phyloP scores from a whole-genome alignment of 1,140 invertebrate species.

The Drosophila lowei region DNA sequence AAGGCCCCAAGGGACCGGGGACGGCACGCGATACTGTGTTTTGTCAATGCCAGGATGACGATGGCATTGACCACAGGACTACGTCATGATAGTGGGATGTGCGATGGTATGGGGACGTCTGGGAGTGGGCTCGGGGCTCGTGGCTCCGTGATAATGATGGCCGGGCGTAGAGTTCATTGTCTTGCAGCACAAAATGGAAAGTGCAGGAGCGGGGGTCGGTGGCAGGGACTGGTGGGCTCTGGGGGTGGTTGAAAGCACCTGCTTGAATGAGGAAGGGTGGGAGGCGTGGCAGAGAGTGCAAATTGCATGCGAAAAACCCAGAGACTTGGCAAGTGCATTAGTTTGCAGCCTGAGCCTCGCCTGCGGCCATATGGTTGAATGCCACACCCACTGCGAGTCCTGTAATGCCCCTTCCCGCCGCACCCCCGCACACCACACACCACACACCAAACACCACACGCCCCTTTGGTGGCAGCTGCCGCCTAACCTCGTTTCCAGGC shows the following conservation, averaged over 20 bases:
- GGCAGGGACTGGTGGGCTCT: not conserved
- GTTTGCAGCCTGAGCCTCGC: constrained; percentile 29
- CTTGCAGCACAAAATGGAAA: constrained; percentile 55
- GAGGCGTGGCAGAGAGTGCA: constrained; percentile 45
- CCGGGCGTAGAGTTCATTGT: constrained; percentile 51
- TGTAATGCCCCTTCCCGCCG: not conserved
- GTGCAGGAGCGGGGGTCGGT: constrained; percentile 10
- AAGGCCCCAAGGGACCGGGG: not conserved
- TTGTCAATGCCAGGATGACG: constrained; percentile 50
- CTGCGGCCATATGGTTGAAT: constrained; percentile 44
- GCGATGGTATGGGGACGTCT: not conserved
- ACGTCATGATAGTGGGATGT: constrained; percentile 47
- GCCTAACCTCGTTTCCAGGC: constrained; percentile 47
- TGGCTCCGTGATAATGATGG: not conserved
- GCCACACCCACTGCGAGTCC: not conserved
- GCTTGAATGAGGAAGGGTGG: not conserved
- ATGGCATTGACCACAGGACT: constrained; percentile 8
- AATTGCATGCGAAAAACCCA: constrained; percentile 52
- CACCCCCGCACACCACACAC: no score
- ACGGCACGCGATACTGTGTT: constrained; percentile 50
- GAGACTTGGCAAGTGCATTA: constrained; percentile 48
- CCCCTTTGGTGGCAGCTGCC: not conserved
- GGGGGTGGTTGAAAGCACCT: no score
- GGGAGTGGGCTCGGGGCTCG: constrained; percentile 20
- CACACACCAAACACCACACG: not conserved